Base-by-base conservation (phyloP, 2,113 vertebrate genomes). In the Ovis aries region DNA sequence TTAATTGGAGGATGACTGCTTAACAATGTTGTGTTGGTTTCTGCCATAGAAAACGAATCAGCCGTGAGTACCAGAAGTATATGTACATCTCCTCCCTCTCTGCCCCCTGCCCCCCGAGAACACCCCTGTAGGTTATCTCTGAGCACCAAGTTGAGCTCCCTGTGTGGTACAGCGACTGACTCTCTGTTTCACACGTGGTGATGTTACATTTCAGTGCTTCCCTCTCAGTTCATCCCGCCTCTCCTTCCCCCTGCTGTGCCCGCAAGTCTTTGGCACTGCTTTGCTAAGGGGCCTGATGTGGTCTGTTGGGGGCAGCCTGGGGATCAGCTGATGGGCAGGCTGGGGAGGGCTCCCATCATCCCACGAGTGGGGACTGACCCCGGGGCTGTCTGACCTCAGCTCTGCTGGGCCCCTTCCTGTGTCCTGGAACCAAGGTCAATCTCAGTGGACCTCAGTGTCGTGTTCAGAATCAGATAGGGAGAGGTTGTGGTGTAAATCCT, bases 401-500 rank as follows among this genome's bases (percentile, higher is more conserved):
- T 21, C 31, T 10, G 60, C 62, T 3, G 1, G 64, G n/a, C 33
- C 23, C 27, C 16, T 50, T 11, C 17, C 48, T 17, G 25, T 52
- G 40, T 36, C 40, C 74, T 14, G n/a, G 36, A 90, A 45, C 55
- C 80, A 43, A 5, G 15, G 43, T 86, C 59, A 6, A 0, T 52
- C 25, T 40, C 31, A 8, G 43, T 19, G 50, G 48, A 31, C 16
- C 40, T 82, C 40, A 1, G 0, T 0, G 14, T 23, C 71, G 1
- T 33, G 9, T 52, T 31, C 15, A 71, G 36, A 81, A 19, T 16
- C n/a, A 52, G 21, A 45, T 1, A 15, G 45, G 71, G 14, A 27
- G 94, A 74, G 43, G 53, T 0, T 6, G 21, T 45, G 81, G 23
- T 7, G 2, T 36, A 57, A 23, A 45, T 74, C 36, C 92, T 62